Conservation (phyloP, 2,888 invertebrate species). For the Cataglyphis altisquamis region DNA sequence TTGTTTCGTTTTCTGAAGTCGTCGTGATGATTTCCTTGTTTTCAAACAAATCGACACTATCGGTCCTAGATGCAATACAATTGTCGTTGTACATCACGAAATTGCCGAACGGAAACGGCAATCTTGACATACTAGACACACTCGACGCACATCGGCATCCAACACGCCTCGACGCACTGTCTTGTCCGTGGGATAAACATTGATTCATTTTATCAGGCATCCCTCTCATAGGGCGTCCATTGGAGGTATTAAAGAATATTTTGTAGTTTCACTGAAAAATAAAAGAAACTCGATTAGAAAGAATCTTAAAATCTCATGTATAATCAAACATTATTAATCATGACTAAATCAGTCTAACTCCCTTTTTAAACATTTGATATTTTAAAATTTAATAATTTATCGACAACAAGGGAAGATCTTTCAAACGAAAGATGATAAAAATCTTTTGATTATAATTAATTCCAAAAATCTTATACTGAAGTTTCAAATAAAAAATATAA, state of each 20-base stretch:
- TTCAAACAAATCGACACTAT: slow-evolving; percentile 4
- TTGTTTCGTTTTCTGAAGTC: slow-evolving; percentile 53
- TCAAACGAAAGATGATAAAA: neutral
- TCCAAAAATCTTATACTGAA: neutral
- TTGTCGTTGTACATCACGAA: slow-evolving; percentile 36
- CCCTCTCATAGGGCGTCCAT: slow-evolving; percentile 68
- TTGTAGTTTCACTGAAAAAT: slow-evolving; percentile 77
- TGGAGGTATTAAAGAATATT: slow-evolving; percentile 67
- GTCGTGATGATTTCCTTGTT: slow-evolving; percentile 38
- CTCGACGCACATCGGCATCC: slow-evolving; percentile 51
- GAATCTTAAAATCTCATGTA: slow-evolving; percentile 11
- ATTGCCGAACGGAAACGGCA: slow-evolving; percentile 19
- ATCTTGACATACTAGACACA: slow-evolving; percentile 64
- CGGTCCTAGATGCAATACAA: slow-evolving; percentile 18
- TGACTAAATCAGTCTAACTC: too few species aligned
- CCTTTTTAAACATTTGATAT: too few species aligned
- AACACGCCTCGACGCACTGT: slow-evolving; percentile 61
- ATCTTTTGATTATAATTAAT: neutral
- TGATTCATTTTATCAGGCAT: slow-evolving; percentile 72
- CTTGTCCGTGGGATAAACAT: slow-evolving; percentile 53
- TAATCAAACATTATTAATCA: neutral
- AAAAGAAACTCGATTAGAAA: slow-evolving; percentile 26
- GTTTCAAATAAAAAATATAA: neutral
- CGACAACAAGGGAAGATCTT: neutral
- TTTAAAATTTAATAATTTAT: neutral